Percentiles rank a stretch among this genome's conserved stretches.
These are phyloP conservation scores for Lipophrys pholis DNA, from an alignment of 2,113 vertebrate species.

Conservation along the genomic window DNA sequence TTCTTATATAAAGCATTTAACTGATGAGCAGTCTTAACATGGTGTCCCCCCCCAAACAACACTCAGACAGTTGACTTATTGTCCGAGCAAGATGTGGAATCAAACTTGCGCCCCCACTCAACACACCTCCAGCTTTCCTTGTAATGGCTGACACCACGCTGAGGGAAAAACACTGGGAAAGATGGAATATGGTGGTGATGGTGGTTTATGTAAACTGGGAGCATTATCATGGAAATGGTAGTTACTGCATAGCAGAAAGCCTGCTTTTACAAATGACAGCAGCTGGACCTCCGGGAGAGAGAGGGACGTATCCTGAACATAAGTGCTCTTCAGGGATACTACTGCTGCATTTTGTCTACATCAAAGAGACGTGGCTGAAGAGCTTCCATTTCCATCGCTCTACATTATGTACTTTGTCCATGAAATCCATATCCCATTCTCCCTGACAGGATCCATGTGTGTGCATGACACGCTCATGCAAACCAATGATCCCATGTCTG, in stretches of 20 bases:
- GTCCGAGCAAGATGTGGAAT: too few species aligned
- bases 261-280: conserved; percentile 58
- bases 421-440: conserved; percentile 28
- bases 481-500: conserved; percentile 13
- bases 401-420: conserved; percentile 44
- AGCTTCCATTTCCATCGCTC: conserved; percentile 56
- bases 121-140: conserved; percentile 30
- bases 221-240: conserved; percentile 63
- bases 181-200: conserved; percentile 6
- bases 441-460: conserved; percentile 32
- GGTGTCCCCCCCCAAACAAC: too few species aligned
- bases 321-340: conserved; percentile 68
- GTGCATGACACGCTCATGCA: conserved; percentile 19
- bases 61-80: too few species aligned
- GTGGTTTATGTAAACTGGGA: conserved; percentile 28
- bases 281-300: conserved; percentile 36
- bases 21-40: too few species aligned
- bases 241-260: conserved; percentile 58
- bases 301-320: conserved; percentile 32
- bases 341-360: conserved; percentile 67
- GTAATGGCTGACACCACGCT: conserved; percentile 33
- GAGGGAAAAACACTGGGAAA: conserved; percentile 19
- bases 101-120: too few species aligned
- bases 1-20: too few species aligned
- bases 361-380: conserved; percentile 62